Percentiles rank a stretch among this genome's conserved stretches.
These are phyloP conservation scores for Aradophagus sp. DNA, from an alignment of 1,140 invertebrate species.

Conservation along the genomic window DNA sequence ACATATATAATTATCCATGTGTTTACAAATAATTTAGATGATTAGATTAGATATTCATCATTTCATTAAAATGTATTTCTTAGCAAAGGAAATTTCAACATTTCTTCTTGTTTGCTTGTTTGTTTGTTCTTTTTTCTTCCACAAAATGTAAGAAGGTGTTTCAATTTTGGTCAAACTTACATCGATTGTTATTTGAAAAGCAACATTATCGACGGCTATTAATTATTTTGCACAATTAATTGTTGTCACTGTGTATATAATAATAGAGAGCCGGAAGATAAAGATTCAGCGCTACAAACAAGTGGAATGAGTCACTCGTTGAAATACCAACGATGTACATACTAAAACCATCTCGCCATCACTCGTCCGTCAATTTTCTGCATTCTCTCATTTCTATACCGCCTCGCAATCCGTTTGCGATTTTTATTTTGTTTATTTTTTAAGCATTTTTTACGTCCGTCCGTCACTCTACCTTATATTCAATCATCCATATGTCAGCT, in stretches of 20 bases:
- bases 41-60: too few species aligned
- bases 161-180: too few species aligned
- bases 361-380: conserved; percentile 52
- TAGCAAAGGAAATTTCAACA: too few species aligned
- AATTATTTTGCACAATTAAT: conserved; percentile 20
- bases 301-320: conserved; percentile 40
- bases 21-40: too few species aligned
- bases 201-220: too few species aligned
- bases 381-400: conserved; percentile 56
- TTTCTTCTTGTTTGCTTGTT: too few species aligned
- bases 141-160: too few species aligned
- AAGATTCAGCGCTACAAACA: conserved; percentile 31
- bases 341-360: conserved; percentile 52
- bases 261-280: conserved; percentile 16
- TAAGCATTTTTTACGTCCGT: conserved; percentile 51
- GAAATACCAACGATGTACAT: conserved; percentile 44
- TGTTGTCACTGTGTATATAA: conserved; percentile 19
- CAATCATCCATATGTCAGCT: conserved; percentile 51
- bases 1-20: too few species aligned
- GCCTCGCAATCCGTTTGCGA: conserved; percentile 49
- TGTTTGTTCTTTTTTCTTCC: too few species aligned
- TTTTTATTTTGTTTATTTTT: conserved; percentile 55
- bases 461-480: conserved; percentile 53
- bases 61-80: too few species aligned
- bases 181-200: too few species aligned